A percentile compares a stretch with the other conserved stretches of the same genome.
These are phyloP conservation scores for Coturnix japonica DNA, from an alignment of 2,113 vertebrate species.

Conservation along the genomic window DNA sequence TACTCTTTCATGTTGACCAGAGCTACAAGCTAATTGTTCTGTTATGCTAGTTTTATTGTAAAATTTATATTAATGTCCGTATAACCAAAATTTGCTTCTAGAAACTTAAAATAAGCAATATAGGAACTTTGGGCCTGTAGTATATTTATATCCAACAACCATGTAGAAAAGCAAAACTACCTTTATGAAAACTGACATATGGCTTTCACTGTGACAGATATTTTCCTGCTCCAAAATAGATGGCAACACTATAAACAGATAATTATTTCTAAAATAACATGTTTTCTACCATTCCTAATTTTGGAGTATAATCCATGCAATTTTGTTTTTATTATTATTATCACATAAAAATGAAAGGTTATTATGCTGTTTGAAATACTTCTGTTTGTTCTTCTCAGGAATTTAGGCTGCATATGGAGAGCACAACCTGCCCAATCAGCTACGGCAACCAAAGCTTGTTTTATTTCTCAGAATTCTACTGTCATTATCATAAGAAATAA, in stretches of 20 bases:
- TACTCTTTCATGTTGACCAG: neutral
- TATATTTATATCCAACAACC: constrained; percentile 1
- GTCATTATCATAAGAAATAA: neutral
- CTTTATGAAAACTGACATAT: constrained; percentile 12
- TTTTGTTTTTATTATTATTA: neutral
- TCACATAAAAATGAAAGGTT: neutral
- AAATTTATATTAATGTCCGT: neutral
- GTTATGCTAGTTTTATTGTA: neutral
- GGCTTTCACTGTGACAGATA: neutral
- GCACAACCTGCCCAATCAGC: neutral
- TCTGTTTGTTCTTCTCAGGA: neutral
- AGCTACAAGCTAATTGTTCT: neutral
- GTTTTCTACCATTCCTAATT: neutral
- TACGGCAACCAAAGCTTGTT: neutral
- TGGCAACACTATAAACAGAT: neutral
- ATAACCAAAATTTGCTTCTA: constrained; percentile 23
- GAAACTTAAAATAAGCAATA: constrained; percentile 17
- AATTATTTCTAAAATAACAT: neutral
- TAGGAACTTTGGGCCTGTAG: constrained; percentile 25
- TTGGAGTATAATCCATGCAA: neutral
- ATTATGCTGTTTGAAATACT: neutral
- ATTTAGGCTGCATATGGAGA: neutral
- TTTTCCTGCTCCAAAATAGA: neutral
- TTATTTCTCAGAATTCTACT: neutral
- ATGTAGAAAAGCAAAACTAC: neutral